Conservation (phyloP, 2,888 invertebrate genomes). For the Cancer borealis region DNA sequence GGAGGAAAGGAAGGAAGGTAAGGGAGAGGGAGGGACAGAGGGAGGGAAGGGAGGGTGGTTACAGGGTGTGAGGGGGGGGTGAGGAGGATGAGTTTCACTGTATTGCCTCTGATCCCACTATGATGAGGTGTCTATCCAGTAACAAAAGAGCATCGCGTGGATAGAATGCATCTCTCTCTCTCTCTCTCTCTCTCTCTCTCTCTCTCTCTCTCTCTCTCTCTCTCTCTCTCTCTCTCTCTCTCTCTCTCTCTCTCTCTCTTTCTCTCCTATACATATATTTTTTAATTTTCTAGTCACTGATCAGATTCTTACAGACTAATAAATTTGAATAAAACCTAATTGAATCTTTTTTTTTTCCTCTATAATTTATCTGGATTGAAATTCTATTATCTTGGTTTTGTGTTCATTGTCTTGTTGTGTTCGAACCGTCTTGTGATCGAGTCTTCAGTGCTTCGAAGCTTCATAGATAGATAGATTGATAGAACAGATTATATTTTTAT, state of each 20-base stretch:
- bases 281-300: neutral
- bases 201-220: conserved; percentile 20
- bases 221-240: neutral
- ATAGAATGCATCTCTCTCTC: neutral
- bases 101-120: neutral
- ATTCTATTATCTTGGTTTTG: neutral
- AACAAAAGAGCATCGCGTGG: conserved; percentile 11
- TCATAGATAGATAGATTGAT: too few species aligned
- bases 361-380: neutral
- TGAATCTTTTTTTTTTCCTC: neutral
- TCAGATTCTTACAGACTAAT: neutral
- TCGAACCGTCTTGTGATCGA: too few species aligned
- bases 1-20: neutral
- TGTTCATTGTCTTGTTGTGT: neutral
- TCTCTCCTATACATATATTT: neutral
- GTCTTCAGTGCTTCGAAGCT: too few species aligned
- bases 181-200: neutral
- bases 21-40: neutral
- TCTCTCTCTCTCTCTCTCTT: conserved; percentile 14
- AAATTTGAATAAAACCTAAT: neutral
- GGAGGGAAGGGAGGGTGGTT: neutral
- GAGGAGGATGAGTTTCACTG: neutral
- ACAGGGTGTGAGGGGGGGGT: neutral
- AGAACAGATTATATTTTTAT: neutral
- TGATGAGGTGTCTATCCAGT: conserved; percentile 4